These are phyloP conservation scores for Cordilura impudica DNA, from an alignment of 2,888 invertebrate genomes.

Conservation along the genomic window DNA sequence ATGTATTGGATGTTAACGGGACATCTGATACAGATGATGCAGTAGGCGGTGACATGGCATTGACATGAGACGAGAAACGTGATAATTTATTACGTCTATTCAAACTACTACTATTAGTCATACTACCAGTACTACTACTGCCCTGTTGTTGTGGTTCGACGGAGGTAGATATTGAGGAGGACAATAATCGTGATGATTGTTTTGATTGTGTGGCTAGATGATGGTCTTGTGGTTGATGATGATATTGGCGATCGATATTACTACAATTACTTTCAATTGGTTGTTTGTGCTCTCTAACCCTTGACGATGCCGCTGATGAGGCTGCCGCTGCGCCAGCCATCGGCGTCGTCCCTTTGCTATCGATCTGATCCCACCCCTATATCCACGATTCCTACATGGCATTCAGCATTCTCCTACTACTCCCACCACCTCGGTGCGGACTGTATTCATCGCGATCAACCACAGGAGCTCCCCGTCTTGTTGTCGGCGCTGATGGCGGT, in stretches of 20 bases:
- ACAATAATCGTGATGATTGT: slow-evolving; percentile 61
- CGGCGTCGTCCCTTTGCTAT: slow-evolving; percentile 67
- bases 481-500: slow-evolving; percentile 71
- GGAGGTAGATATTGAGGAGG: slow-evolving; percentile 62
- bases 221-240: slow-evolving; percentile 56
- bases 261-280: slow-evolving; percentile 56
- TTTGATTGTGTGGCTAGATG: slow-evolving; percentile 61
- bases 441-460: slow-evolving; percentile 78
- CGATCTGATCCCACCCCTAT: slow-evolving; percentile 79
- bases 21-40: slow-evolving; percentile 61
- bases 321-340: slow-evolving; percentile 44
- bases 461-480: slow-evolving; percentile 74
- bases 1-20: slow-evolving; percentile 44
- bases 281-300: slow-evolving; percentile 63
- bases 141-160: slow-evolving; percentile 39
- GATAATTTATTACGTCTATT: slow-evolving; percentile 58
- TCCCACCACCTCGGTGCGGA: slow-evolving; percentile 79
- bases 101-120: slow-evolving; percentile 47
- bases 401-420: slow-evolving; percentile 79
- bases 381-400: slow-evolving; percentile 79
- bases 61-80: slow-evolving; percentile 56
- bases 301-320: slow-evolving; percentile 33
- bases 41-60: slow-evolving; percentile 51
- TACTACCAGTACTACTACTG: slow-evolving; percentile 53
- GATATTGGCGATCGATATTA: slow-evolving; percentile 62